These are phyloP conservation scores for Rhabdophis nuchalis DNA, from an alignment of 2,797 vertebrate species.

Conservation along the genomic window DNA sequence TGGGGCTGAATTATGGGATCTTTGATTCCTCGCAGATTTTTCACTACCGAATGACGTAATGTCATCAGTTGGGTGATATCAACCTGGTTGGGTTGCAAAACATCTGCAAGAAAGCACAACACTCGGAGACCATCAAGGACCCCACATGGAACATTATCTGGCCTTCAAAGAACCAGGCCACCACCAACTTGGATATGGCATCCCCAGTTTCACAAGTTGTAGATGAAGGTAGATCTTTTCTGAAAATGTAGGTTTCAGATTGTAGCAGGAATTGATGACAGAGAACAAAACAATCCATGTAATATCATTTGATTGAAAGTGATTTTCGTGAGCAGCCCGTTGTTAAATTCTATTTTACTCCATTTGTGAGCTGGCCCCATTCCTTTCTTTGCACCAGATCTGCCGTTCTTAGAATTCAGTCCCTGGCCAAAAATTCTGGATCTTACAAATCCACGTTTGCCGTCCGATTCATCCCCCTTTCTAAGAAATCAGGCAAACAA, in stretches of 20 bases:
- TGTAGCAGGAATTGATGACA: neutral
- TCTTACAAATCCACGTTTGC: neutral
- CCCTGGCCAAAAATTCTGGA: neutral
- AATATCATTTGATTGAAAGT: neutral
- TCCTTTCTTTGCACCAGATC: no score
- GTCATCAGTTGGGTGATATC: neutral
- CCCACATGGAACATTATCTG: neutral
- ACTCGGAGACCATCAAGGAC: neutral
- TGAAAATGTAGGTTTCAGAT: neutral
- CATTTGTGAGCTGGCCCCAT: no score
- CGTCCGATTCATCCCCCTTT: neutral
- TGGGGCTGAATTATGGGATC: neutral
- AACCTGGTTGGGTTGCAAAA: neutral
- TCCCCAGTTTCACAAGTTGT: neutral
- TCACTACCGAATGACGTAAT: neutral
- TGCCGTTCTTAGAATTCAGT: neutral
- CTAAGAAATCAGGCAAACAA: neutral
- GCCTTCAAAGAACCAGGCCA: neutral
- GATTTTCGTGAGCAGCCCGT: neutral
- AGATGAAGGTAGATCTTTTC: neutral
- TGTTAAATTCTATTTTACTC: neutral
- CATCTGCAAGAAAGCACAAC: neutral
- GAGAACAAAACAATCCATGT: neutral
- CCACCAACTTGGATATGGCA: neutral
- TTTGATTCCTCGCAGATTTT: neutral